A percentile compares a stretch with the other conserved stretches of the same genome.
These are phyloP conservation scores for Zeus faber DNA, from an alignment of 2,113 vertebrate species.

Conservation along the genomic window DNA sequence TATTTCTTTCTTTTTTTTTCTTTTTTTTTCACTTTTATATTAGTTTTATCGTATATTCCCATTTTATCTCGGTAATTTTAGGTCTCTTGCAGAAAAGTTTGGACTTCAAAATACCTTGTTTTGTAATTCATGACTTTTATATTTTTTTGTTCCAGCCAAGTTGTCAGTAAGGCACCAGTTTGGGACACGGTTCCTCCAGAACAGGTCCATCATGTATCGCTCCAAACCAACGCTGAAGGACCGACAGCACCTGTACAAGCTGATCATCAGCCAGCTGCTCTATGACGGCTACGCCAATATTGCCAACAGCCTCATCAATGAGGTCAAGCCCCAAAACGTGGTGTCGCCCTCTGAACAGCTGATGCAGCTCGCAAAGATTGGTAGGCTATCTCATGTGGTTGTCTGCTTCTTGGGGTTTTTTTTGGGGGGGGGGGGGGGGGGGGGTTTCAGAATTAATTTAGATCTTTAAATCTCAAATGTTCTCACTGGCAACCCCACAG, in stretches of 20 bases:
- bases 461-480: background rate
- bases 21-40: too few species aligned
- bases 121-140: background rate
- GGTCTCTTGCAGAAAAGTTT: too few species aligned
- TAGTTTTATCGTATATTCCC: too few species aligned
- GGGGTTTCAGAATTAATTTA: too few species aligned
- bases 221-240: conserved; percentile 95
- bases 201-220: conserved; percentile 81
- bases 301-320: conserved; percentile 91
- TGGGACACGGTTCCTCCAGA: too few species aligned
- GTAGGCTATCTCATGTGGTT: conserved; percentile 60
- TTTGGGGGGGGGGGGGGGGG: too few species aligned
- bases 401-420: background rate
- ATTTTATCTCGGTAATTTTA: too few species aligned
- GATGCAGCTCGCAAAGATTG: conserved; percentile 94
- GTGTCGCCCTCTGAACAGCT: conserved; percentile 96
- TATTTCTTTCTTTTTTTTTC: too few species aligned
- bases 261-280: conserved; percentile 96
- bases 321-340: conserved; percentile 89
- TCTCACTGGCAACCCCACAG: conserved; percentile 59
- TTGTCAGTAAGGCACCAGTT: background rate
- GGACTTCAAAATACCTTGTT: background rate
- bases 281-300: conserved; percentile 97
- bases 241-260: conserved; percentile 93
- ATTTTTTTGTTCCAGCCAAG: conserved; percentile 13